These are phyloP conservation scores for Castor canadensis DNA, from an alignment of 2,113 vertebrate genomes.

Conservation along the genomic window DNA sequence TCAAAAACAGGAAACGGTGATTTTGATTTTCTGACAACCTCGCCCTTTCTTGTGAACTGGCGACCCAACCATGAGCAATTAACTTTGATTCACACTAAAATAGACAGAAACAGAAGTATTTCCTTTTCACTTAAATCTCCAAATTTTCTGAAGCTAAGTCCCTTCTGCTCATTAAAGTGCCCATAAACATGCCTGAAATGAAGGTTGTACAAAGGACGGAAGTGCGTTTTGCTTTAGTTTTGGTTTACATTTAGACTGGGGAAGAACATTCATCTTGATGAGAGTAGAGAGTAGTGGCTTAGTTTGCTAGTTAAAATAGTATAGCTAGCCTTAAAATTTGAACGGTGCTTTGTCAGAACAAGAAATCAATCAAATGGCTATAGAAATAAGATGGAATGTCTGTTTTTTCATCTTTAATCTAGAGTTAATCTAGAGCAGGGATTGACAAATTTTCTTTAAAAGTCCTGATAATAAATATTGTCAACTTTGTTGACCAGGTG, in stretches of 20 bases:
- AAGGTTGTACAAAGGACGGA: not conserved
- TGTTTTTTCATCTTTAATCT: no score
- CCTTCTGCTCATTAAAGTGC: not conserved
- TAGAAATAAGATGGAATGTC: not conserved
- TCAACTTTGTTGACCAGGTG: not conserved
- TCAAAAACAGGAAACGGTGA: slow-evolving; percentile 78
- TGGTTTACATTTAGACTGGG: not conserved
- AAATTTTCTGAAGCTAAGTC: not conserved
- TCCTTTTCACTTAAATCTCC: slow-evolving; percentile 45
- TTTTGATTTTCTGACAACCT: slow-evolving; percentile 68
- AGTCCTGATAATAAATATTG: not conserved
- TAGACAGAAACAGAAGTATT: slow-evolving; percentile 48
- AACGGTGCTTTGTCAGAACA: not conserved
- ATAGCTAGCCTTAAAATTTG: not conserved
- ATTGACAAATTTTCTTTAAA: not conserved
- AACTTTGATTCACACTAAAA: slow-evolving; percentile 42
- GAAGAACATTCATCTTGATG: not conserved
- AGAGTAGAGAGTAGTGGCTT: not conserved
- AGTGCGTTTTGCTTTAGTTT: not conserved
- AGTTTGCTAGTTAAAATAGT: not conserved
- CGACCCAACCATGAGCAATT: slow-evolving; percentile 39
- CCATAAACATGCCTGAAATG: not conserved
- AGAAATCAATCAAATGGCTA: not conserved
- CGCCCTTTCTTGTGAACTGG: slow-evolving; percentile 66
- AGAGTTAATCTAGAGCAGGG: not conserved